Base-by-base conservation (phyloP, 2,113 vertebrate genomes). In the Theristicus caerulescens region DNA sequence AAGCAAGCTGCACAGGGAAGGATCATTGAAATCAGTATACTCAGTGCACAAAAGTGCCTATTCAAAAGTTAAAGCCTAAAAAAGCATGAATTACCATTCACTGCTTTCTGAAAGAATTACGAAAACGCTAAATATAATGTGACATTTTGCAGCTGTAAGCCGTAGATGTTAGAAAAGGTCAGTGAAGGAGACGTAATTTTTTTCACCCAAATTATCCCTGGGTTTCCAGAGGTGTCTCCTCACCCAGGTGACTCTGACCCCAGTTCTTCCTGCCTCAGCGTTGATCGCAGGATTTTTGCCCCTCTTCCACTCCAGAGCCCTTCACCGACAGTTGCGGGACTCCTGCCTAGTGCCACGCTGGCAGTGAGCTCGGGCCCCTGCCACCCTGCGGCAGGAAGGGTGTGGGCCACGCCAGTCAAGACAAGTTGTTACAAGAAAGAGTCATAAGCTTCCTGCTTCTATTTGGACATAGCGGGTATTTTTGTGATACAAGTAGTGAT, bases 391-490 rank as follows among this genome's bases (percentile, higher is more conserved):
- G 69, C 52, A 32, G 91, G 55, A 92, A 96, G 94, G 90, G 77
- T 42, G 83, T 76, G 83, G 66, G 58, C 77, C 44, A 26, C 61
- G 31, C 42, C 54, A 36, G 44, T 15, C 55, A 38, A 72, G 71
- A 69, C 67, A 73, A 71, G 88, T 49, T 82, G 52, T 89, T 94
- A 59, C 36, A 55, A 86, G 86, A 93, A 72, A 42, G 70, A 93
- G 67, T 54, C 72, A 36, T 89, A 55, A 89, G 87, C 73, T 94
- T 97, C 95, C 94, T 97, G 93, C 91, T 91, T 89, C 86, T 61
- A 2, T 64, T 69, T 91, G 66, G 86, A 95, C 84, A 90, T 66
- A 91, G 46, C 1, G 21, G 11, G 38, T 82, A 85, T 89, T 95
- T 94, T 73, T 64, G 31, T 85, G 93, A 91, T 85, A 59, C 78